Percentiles rank a stretch among this genome's conserved stretches.
Conservation (phyloP, 2,888 invertebrate genomes). For the Saturnia pavonia region DNA sequence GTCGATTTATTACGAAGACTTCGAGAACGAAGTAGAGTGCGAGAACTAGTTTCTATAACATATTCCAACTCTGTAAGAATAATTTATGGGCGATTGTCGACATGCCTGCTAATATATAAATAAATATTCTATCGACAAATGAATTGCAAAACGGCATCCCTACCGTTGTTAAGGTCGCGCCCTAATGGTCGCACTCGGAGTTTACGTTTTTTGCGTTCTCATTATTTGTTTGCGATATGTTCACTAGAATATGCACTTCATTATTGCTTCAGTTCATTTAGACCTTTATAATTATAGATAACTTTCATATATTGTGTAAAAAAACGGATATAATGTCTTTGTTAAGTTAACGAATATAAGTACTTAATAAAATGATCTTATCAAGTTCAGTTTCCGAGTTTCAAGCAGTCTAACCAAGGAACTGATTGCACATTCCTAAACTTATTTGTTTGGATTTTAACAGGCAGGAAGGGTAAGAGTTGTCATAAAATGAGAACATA, state of each 20-base stretch:
- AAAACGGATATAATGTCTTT: background rate
- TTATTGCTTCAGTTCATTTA: background rate
- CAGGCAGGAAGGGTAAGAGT: no score
- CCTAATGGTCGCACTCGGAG: slow-evolving; percentile 38
- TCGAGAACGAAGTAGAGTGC: no score
- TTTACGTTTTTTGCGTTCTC: slow-evolving; percentile 25
- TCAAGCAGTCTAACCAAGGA: no score
- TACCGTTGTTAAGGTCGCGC: slow-evolving; percentile 29
- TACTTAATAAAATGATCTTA: background rate
- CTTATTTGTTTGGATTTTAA: background rate
- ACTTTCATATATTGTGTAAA: background rate
- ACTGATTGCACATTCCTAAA: background rate
- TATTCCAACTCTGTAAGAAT: no score
- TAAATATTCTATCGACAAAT: slow-evolving; percentile 16
- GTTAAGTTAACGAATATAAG: background rate
- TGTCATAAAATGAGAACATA: no score
- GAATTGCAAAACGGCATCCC: background rate
- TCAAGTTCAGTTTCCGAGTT: background rate
- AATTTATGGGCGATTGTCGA: background rate
- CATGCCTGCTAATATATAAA: background rate
- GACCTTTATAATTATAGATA: background rate
- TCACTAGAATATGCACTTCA: slow-evolving; percentile 12
- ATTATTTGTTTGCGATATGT: slow-evolving; percentile 32
- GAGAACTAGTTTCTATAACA: no score
- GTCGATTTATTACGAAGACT: no score